A percentile compares a stretch with the other conserved stretches of the same genome.
phyloP scores from a whole-genome alignment of 2,888 invertebrate genomes.

The Xestia ashworthii region DNA sequence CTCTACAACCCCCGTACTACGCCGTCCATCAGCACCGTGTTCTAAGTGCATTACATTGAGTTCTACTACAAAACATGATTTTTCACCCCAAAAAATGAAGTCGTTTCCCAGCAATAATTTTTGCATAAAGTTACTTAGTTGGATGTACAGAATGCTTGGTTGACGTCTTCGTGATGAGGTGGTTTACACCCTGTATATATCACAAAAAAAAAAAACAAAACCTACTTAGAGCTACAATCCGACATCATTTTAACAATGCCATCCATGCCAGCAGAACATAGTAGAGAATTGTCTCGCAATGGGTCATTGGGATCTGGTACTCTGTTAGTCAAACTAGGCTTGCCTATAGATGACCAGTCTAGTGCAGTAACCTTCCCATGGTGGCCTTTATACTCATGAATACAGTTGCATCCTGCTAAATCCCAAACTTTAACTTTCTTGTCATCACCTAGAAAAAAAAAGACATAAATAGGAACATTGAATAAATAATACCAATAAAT shows the following conservation, averaged over 20 bases:
- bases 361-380: conserved; percentile 91
- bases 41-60: no score
- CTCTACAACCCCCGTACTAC: no score
- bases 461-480: background rate
- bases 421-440: conserved; percentile 94
- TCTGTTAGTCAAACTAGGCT: conserved; percentile 81
- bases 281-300: conserved; percentile 81
- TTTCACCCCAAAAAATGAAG: no score
- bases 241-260: conserved; percentile 92
- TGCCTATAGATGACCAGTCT: conserved; percentile 90
- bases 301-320: conserved; percentile 77
- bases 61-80: no score
- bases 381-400: conserved; percentile 92
- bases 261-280: conserved; percentile 93
- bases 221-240: conserved; percentile 89
- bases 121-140: no score
- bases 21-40: no score
- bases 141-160: no score
- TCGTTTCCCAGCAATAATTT: no score
- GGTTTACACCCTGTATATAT: no score
- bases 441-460: conserved; percentile 91
- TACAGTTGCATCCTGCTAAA: conserved; percentile 91
- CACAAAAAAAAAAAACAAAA: conserved; percentile 57
- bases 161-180: no score
- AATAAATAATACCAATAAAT: conserved; percentile 1